These are phyloP conservation scores for Cacoxenus indagator DNA, from an alignment of 2,888 invertebrate genomes.

Conservation along the genomic window DNA sequence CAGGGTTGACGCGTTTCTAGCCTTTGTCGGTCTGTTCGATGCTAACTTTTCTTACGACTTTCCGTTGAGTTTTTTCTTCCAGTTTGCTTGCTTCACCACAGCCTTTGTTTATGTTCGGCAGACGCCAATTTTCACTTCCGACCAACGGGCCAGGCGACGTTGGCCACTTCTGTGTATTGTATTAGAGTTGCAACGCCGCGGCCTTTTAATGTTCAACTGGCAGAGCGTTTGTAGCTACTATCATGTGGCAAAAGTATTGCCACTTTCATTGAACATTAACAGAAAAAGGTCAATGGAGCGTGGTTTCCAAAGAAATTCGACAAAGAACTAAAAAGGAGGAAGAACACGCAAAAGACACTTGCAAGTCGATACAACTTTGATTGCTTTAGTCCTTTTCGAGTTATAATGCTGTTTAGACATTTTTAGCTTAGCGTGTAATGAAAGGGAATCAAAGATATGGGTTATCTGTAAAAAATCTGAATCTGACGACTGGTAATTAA, in stretches of 20 bases:
- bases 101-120: constrained; percentile 62
- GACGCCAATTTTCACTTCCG: constrained; percentile 59
- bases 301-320: neutral
- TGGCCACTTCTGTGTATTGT: constrained; percentile 23
- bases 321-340: constrained; percentile 14
- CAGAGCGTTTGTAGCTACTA: too few relatives aligned
- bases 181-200: too few relatives aligned
- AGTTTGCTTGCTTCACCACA: constrained; percentile 38
- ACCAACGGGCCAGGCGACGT: neutral
- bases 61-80: constrained; percentile 4
- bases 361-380: constrained; percentile 58
- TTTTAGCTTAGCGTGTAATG: constrained; percentile 39
- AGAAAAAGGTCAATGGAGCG: too few relatives aligned
- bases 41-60: constrained; percentile 46
- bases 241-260: too few relatives aligned
- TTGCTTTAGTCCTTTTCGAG: constrained; percentile 50
- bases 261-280: too few relatives aligned
- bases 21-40: neutral
- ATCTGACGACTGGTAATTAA: too few relatives aligned
- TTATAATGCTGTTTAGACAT: constrained; percentile 46
- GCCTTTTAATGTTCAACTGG: constrained; percentile 17
- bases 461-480: too few relatives aligned
- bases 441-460: constrained; percentile 46
- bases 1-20: constrained; percentile 13
- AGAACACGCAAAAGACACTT: constrained; percentile 33